Conservation (phyloP, 2,888 invertebrate species). For the Syrphus vitripennis region DNA sequence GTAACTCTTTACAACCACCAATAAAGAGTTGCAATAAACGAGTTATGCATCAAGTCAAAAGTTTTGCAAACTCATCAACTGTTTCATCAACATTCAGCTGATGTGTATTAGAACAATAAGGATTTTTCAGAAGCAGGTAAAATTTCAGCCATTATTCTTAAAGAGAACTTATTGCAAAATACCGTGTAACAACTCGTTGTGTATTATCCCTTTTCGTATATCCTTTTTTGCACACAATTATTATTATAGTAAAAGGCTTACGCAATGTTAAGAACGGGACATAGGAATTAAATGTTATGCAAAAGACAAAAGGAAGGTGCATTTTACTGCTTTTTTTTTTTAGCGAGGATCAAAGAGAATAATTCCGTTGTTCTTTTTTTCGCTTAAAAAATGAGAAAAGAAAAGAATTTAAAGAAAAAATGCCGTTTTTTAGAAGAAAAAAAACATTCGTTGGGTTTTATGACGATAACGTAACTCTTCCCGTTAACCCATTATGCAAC, state of each 20-base stretch:
- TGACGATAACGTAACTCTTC: conserved; percentile 53
- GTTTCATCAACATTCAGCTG: conserved; percentile 22
- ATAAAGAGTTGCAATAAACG: conserved; percentile 62
- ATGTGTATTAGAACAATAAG: not conserved
- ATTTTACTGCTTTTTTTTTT: conserved; percentile 15
- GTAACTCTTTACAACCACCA: conserved; percentile 60
- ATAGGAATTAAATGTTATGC: not conserved
- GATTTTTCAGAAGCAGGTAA: conserved; percentile 8
- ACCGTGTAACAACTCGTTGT: conserved; percentile 30
- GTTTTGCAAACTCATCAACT: conserved; percentile 41
- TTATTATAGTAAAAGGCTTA: conserved; percentile 48
- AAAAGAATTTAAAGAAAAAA: not conserved
- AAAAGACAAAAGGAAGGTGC: conserved; percentile 24
- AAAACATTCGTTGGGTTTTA: conserved; percentile 32
- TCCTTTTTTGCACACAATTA: conserved; percentile 1
- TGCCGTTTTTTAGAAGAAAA: not conserved
- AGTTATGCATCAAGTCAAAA: conserved; percentile 1
- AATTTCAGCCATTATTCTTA: not conserved
- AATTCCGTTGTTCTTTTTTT: not conserved
- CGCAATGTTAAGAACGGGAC: conserved; percentile 23
- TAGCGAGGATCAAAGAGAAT: conserved; percentile 20
- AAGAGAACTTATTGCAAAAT: conserved; percentile 26
- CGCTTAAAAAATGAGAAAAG: not conserved
- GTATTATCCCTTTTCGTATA: not conserved
- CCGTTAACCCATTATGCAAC: conserved; percentile 67